Evolutionary conservation across 2,888 invertebrate genomes (phyloP).

Genomic region (Leucoma salicis): DNA sequence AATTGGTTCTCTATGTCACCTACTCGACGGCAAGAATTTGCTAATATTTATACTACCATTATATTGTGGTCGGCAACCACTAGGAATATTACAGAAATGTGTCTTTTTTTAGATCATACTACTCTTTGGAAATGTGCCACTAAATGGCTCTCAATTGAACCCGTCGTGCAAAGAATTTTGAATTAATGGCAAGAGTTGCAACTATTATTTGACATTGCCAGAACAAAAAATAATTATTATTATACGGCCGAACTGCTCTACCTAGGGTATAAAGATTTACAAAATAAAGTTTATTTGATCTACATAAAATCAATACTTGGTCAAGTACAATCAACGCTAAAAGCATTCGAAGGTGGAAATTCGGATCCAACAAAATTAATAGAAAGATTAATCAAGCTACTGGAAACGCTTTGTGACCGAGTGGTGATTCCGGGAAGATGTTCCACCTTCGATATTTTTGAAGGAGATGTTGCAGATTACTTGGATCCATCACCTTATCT

Average conservation of each 20-base stretch:
- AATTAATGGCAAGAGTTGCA: conserved; percentile 23
- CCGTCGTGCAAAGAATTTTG: not conserved
- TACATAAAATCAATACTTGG: conserved; percentile 13
- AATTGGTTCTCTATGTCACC: conserved; percentile 42
- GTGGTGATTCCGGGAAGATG: not conserved
- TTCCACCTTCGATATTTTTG: not conserved
- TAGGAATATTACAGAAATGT: conserved; percentile 36
- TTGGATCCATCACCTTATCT: not conserved
- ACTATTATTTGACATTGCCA: conserved; percentile 15
- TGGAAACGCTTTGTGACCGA: not conserved
- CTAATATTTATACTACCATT: conserved; percentile 33
- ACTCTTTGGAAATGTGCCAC: conserved; percentile 21
- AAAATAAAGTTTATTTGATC: conserved; percentile 17
- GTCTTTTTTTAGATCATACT: too few species aligned
- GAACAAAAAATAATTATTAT: conserved; percentile 18
- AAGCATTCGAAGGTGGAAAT: conserved; percentile 16
- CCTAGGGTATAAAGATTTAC: conserved; percentile 19
- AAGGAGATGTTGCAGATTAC: not conserved
- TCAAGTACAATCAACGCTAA: conserved; percentile 11
- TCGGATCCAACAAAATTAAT: conserved; percentile 11
- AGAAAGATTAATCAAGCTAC: not conserved
- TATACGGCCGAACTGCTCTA: conserved; percentile 31
- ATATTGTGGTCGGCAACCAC: conserved; percentile 35
- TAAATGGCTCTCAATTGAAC: conserved; percentile 23
- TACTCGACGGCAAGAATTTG: conserved; percentile 30